These are phyloP conservation scores for Centropus unirufus DNA, from an alignment of 2,113 vertebrate genomes.

Conservation along the genomic window DNA sequence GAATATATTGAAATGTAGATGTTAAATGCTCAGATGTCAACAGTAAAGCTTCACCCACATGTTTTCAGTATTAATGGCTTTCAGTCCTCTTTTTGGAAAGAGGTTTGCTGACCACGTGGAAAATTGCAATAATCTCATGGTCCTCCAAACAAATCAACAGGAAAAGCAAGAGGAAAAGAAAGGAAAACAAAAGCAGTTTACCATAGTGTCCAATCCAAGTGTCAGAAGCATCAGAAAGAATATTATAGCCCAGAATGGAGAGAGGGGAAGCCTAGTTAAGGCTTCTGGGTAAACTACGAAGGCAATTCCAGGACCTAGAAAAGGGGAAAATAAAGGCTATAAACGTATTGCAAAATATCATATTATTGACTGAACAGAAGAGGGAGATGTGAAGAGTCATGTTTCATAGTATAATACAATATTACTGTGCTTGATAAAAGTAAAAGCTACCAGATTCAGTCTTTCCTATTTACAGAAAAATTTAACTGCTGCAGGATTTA, in stretches of 20 bases:
- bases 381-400: neutral
- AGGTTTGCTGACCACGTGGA: neutral
- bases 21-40: neutral
- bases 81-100: neutral
- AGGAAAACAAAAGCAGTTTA: slow-evolving; percentile 67
- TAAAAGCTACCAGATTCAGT: neutral
- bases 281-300: slow-evolving; percentile 99
- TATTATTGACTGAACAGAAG: neutral
- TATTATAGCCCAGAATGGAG: slow-evolving; percentile 98
- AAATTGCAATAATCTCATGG: neutral
- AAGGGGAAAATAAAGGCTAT: neutral
- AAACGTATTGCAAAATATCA: no score
- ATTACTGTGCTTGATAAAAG: neutral
- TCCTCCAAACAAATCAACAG: neutral
- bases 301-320: slow-evolving; percentile 93
- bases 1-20: neutral
- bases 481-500: neutral
- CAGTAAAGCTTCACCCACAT: neutral
- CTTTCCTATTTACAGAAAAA: neutral
- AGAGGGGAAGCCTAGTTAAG: slow-evolving; percentile 93
- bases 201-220: slow-evolving; percentile 97
- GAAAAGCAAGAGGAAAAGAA: neutral
- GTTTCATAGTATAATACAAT: neutral
- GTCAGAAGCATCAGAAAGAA: slow-evolving; percentile 99
- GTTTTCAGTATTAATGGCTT: neutral